These are phyloP conservation scores for Caenorhabditis remanei DNA, from an alignment of 1,140 invertebrate species.

Conservation along the genomic window DNA sequence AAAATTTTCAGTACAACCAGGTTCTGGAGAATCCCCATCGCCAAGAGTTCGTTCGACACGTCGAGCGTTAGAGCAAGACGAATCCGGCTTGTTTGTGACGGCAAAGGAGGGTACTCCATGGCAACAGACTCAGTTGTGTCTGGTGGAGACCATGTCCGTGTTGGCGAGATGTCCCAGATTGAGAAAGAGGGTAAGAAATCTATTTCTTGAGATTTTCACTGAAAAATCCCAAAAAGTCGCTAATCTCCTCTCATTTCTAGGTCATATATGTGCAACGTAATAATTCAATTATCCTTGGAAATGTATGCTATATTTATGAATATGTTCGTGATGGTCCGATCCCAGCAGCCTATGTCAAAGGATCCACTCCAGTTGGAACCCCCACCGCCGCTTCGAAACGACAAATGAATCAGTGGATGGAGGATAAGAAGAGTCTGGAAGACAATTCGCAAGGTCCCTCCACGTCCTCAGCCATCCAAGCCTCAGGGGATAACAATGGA, in stretches of 20 bases:
- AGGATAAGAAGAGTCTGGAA: background rate
- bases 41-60: conserved; percentile 37
- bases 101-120: conserved; percentile 22
- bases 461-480: background rate
- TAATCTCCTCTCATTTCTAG: background rate
- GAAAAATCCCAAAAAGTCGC: too few species aligned
- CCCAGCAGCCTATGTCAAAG: conserved; percentile 9
- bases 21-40: background rate
- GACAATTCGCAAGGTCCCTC: background rate
- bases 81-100: background rate
- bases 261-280: conserved; percentile 55
- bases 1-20: background rate
- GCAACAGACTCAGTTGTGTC: conserved; percentile 40
- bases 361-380: background rate
- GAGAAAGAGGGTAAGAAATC: conserved; percentile 43
- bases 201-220: background rate
- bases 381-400: background rate
- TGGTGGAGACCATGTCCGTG: conserved; percentile 59
- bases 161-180: conserved; percentile 57
- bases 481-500: background rate
- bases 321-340: conserved; percentile 51
- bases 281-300: conserved; percentile 50
- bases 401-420: background rate
- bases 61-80: conserved; percentile 17
- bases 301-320: conserved; percentile 61